phyloP scores from a whole-genome alignment of 1,140 invertebrate genomes.

The Lordiphosa clarofinis region DNA sequence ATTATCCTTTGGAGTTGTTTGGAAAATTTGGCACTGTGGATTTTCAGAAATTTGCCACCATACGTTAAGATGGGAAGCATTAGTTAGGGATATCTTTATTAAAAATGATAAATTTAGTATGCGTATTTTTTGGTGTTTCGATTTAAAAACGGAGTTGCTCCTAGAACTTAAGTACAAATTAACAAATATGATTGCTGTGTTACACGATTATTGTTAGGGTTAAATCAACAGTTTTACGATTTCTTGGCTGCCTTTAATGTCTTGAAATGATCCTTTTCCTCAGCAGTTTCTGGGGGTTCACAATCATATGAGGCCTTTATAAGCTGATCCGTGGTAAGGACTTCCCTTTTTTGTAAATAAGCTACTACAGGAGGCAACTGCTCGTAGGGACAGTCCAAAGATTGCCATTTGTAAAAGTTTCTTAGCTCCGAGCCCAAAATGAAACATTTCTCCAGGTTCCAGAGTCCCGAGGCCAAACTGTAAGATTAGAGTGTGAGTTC shows the following conservation, averaged over 20 bases:
- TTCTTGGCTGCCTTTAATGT: conserved; percentile 82
- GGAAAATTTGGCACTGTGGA: conserved; percentile 90
- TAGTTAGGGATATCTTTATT: conserved; percentile 16
- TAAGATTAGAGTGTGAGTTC: conserved; percentile 34
- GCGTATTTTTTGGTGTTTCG: conserved; percentile 55
- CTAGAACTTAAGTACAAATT: conserved; percentile 65
- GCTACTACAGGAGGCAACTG: conserved; percentile 87
- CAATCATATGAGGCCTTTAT: conserved; percentile 92
- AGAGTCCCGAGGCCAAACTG: conserved; percentile 88
- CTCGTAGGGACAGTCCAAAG: conserved; percentile 91
- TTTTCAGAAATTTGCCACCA: conserved; percentile 89
- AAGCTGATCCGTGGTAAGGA: conserved; percentile 89
- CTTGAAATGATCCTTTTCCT: conserved; percentile 91
- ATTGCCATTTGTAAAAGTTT: conserved; percentile 91
- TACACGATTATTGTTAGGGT: conserved; percentile 24
- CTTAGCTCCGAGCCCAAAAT: conserved; percentile 91
- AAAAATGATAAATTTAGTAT: conserved; percentile 42
- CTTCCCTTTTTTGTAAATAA: conserved; percentile 88
- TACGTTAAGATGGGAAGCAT: conserved; percentile 81
- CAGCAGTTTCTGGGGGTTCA: conserved; percentile 89
- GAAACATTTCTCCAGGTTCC: conserved; percentile 94
- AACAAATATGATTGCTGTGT: conserved; percentile 59
- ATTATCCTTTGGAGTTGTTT: conserved; percentile 86
- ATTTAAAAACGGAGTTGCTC: conserved; percentile 35
- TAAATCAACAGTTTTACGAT: conserved; percentile 10